Percentiles rank a stretch among this genome's conserved stretches.
These are phyloP conservation scores for Pituophis catenifer DNA, from an alignment of 2,113 vertebrate species.

Conservation along the genomic window DNA sequence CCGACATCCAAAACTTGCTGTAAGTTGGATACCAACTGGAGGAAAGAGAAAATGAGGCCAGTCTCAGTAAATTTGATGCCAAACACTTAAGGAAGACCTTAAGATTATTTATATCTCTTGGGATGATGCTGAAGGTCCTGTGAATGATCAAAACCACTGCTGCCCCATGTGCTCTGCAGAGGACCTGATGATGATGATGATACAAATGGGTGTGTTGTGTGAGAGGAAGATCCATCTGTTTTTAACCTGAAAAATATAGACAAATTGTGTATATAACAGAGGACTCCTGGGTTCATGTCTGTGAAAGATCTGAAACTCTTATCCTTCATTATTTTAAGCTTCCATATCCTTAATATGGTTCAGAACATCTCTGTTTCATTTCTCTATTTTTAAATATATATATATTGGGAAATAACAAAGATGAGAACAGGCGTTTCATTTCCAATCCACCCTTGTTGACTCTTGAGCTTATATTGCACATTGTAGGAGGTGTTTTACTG, in stretches of 20 bases:
- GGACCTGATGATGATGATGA: neutral
- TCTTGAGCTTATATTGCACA: neutral
- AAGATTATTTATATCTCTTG: no score
- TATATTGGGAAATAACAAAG: neutral
- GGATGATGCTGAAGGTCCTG: no score
- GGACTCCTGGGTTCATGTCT: neutral
- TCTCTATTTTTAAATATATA: no score
- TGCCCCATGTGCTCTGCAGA: no score
- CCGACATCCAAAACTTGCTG: neutral
- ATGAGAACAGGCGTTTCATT: neutral
- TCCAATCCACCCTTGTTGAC: neutral
- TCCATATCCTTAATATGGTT: neutral
- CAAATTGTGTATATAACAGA: neutral
- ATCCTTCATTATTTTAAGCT: neutral
- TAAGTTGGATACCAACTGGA: neutral
- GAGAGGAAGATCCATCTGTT: neutral
- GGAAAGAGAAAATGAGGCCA: neutral
- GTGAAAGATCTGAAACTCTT: neutral
- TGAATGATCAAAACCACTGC: no score
- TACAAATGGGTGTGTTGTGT: neutral
- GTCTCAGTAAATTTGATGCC: no score
- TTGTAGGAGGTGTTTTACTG: neutral
- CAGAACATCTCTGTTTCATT: neutral
- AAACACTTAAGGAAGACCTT: no score
- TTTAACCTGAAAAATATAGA: neutral